Evolutionary conservation across 2,113 vertebrate species (phyloP).

Genomic region (Genyomyrus donnyi): DNA sequence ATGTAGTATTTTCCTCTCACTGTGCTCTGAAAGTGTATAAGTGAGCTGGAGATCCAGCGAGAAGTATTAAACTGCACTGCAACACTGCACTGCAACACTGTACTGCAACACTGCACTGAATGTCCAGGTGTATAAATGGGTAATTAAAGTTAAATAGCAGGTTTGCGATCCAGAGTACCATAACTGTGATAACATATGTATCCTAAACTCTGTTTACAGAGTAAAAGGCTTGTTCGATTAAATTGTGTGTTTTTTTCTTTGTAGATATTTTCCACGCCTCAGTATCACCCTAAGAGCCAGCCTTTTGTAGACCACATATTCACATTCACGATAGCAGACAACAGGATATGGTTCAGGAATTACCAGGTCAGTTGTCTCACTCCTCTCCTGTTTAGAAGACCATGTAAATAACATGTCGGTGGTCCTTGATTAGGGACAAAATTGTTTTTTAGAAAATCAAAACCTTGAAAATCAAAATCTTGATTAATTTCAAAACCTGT

Average conservation of each 20-base stretch:
- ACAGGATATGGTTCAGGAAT: conserved; percentile 96
- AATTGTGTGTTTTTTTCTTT: conserved; percentile 19
- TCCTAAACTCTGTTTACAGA: not conserved
- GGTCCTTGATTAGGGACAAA: not conserved
- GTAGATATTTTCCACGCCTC: conserved; percentile 88
- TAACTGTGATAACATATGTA: not conserved
- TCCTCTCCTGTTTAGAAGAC: not conserved
- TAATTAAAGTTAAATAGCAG: not conserved
- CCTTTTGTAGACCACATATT: conserved; percentile 95
- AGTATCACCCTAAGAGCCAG: conserved; percentile 90
- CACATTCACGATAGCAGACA: conserved; percentile 81
- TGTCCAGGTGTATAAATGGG: not conserved
- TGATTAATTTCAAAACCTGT: not conserved
- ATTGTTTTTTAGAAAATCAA: no score
- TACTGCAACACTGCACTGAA: not conserved
- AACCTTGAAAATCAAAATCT: not conserved
- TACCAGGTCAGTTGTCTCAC: conserved; percentile 72
- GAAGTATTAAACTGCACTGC: not conserved
- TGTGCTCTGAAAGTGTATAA: not conserved
- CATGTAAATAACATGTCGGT: not conserved
- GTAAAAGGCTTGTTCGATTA: not conserved
- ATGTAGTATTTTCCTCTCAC: not conserved
- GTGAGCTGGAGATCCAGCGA: not conserved
- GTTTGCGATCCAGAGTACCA: not conserved
- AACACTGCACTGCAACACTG: not conserved